Conservation (phyloP, 2,888 invertebrate species). For the Caenorhabditis sp. region DNA sequence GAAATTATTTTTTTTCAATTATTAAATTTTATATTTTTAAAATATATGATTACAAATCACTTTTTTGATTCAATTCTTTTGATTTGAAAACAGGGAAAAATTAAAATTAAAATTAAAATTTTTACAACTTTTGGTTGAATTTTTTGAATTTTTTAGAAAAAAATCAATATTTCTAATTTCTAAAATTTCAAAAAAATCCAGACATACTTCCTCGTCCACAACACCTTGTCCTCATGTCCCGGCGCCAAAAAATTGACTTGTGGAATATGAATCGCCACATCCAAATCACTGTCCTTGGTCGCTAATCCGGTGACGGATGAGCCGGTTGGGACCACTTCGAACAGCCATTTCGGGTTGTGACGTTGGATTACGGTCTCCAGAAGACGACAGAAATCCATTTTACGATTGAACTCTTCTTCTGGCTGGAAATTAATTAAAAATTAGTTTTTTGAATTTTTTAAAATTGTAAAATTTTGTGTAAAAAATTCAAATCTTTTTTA, state of each 20-base stretch:
- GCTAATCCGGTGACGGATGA: conserved; percentile 63
- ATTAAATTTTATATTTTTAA: no score
- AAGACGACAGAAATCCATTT: conserved; percentile 41
- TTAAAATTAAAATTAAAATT: no score
- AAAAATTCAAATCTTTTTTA: no score
- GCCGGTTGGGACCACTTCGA: conserved; percentile 63
- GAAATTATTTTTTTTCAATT: no score
- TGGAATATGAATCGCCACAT: conserved; percentile 67
- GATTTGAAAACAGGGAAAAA: no score
- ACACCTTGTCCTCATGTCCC: neutral
- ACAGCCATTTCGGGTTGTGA: conserved; percentile 52
- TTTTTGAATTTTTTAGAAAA: no score
- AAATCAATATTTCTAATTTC: no score
- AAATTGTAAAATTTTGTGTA: neutral
- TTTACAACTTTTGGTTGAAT: no score
- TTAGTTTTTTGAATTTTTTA: neutral
- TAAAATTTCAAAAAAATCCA: no score
- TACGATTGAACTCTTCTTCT: conserved; percentile 34
- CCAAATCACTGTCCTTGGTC: conserved; percentile 61
- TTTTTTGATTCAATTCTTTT: no score
- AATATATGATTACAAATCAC: no score
- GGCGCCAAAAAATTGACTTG: conserved; percentile 16
- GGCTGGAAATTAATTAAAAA: conserved; percentile 27
- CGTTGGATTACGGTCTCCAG: conserved; percentile 38
- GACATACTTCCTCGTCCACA: neutral